Conservation (phyloP, 2,797 vertebrate genomes). For the Alcedo atthis region DNA sequence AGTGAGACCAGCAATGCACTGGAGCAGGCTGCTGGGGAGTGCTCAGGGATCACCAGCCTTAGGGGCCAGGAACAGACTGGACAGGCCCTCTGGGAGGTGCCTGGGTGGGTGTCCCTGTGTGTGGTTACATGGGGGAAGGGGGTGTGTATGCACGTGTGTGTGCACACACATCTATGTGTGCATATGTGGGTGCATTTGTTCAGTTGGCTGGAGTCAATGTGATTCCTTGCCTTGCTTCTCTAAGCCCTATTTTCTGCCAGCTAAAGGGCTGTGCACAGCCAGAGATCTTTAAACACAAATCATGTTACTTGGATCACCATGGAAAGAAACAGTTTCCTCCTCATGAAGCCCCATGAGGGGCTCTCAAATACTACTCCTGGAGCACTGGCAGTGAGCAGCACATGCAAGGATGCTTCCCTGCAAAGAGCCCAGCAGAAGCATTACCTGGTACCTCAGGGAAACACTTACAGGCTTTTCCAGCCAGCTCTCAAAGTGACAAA, state of each 20-base stretch:
- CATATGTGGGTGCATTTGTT: not conserved
- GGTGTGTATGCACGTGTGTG: not conserved
- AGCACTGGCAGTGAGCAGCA: not conserved
- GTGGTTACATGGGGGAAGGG: not conserved
- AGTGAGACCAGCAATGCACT: not conserved
- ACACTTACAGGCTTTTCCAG: not conserved
- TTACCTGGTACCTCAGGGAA: rapidly evolving
- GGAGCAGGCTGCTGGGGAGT: not conserved
- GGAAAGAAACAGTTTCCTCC: not conserved
- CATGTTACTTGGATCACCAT: rapidly evolving
- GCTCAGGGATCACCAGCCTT: rapidly evolving
- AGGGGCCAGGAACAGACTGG: not conserved
- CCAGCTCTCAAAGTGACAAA: not conserved
- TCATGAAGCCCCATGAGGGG: rapidly evolving
- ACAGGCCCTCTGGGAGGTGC: not conserved
- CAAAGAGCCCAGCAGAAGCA: rapidly evolving
- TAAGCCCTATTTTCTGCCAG: not conserved
- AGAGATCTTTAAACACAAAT: not conserved
- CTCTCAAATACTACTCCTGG: not conserved
- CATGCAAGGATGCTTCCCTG: rapidly evolving
- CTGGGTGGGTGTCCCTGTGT: too few relatives aligned
- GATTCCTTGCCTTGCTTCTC: not conserved
- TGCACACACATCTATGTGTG: too few relatives aligned
- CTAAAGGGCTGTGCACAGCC: not conserved
- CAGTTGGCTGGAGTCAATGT: rapidly evolving